Conservation (phyloP, 2,797 vertebrate species). For the Sebastes elongatus region DNA sequence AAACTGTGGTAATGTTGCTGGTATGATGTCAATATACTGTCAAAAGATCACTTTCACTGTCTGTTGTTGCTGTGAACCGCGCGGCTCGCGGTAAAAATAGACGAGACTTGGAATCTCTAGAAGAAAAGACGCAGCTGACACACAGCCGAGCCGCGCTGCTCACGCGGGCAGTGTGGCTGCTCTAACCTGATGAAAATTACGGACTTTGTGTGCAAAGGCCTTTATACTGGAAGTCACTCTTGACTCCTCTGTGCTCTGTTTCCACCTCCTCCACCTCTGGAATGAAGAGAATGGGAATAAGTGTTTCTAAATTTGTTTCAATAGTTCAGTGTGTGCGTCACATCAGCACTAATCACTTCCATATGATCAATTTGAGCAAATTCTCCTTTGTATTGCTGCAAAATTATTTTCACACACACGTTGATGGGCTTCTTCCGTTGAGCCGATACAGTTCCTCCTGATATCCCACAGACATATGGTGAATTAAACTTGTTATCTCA, state of each 20-base stretch:
- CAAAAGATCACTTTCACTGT: no score
- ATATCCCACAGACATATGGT: not conserved
- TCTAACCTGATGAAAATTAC: no score
- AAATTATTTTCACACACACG: not conserved
- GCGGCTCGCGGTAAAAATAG: no score
- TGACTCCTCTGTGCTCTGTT: not conserved
- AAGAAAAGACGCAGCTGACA: no score
- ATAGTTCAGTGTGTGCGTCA: slow-evolving; percentile 5
- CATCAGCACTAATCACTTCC: slow-evolving; percentile 35
- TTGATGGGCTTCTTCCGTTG: not conserved
- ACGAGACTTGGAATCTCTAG: no score
- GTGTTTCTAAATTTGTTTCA: not conserved
- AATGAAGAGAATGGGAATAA: not conserved
- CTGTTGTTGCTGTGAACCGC: no score
- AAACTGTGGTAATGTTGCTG: no score
- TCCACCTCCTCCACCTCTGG: not conserved
- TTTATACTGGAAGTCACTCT: not conserved
- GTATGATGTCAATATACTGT: no score
- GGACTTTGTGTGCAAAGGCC: no score
- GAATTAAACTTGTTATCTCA: slow-evolving; percentile 21
- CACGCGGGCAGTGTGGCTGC: no score
- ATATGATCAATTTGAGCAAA: slow-evolving; percentile 29
- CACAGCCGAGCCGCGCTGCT: no score
- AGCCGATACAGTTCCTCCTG: not conserved
- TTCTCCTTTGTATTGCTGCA: not conserved